phyloP scores from a whole-genome alignment of 2,888 invertebrate genomes.

The Microctonus brassicae region DNA sequence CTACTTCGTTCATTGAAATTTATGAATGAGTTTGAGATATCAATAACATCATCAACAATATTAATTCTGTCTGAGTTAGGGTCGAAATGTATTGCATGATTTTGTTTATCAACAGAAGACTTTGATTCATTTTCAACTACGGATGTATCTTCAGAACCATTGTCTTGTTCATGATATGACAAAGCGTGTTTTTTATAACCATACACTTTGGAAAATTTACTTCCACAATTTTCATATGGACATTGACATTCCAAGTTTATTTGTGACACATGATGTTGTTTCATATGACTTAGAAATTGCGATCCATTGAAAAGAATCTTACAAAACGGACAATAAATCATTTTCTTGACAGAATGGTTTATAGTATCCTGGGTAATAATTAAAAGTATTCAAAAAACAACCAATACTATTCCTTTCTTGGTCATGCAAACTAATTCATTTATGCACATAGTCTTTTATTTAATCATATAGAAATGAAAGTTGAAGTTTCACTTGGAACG shows the following conservation, averaged over 20 bases:
- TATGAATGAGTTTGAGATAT: too few species aligned
- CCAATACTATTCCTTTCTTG: background rate
- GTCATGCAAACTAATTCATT: background rate
- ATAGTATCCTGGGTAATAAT: background rate
- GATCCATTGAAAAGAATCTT: slow-evolving; percentile 19
- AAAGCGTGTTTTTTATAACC: slow-evolving; percentile 30
- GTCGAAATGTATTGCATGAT: too few species aligned
- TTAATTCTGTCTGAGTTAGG: too few species aligned
- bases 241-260: slow-evolving; percentile 28
- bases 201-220: slow-evolving; percentile 37
- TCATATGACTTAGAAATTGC: slow-evolving; percentile 32
- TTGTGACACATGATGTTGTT: slow-evolving; percentile 30
- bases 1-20: too few species aligned
- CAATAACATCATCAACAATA: too few species aligned
- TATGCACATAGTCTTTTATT: background rate
- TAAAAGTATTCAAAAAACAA: background rate
- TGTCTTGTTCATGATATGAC: slow-evolving; percentile 11
- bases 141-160: background rate
- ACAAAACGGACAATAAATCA: slow-evolving; percentile 36
- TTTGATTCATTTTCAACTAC: background rate
- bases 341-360: slow-evolving; percentile 14
- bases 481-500: background rate
- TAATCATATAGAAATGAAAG: background rate
- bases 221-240: slow-evolving; percentile 27
- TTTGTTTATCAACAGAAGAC: background rate